These are phyloP conservation scores for Netelia inedita DNA, from an alignment of 2,888 invertebrate species.

Conservation along the genomic window DNA sequence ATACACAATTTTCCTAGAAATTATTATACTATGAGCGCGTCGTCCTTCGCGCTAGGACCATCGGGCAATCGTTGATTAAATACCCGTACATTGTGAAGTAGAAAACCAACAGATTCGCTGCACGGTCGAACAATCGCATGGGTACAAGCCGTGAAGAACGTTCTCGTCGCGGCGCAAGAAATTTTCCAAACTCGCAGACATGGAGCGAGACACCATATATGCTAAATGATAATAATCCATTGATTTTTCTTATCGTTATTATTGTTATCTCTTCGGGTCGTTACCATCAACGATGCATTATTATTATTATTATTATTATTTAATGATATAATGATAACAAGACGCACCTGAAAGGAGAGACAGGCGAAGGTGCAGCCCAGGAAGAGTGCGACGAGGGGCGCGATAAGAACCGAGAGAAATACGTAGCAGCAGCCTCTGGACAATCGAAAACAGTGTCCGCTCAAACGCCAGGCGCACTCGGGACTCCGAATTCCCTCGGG, in stretches of 20 bases:
- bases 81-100: constrained; percentile 88
- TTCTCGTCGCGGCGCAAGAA: constrained; percentile 88
- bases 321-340: constrained; percentile 6
- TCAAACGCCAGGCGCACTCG: constrained; percentile 90
- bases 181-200: constrained; percentile 89
- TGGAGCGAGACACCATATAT: constrained; percentile 91
- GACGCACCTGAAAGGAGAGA: constrained; percentile 89
- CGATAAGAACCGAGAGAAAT: constrained; percentile 88
- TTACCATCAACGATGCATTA: background rate
- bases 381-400: constrained; percentile 89
- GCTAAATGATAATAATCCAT: constrained; percentile 85
- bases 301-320: constrained; percentile 29
- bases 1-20: background rate
- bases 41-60: constrained; percentile 85
- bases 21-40: constrained; percentile 78
- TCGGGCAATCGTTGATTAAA: constrained; percentile 86
- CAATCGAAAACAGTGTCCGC: constrained; percentile 88
- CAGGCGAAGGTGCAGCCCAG: constrained; percentile 90
- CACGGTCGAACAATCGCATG: constrained; percentile 89
- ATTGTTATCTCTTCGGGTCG: no score
- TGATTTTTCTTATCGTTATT: background rate
- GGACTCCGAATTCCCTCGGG: constrained; percentile 90
- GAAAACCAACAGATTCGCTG: constrained; percentile 88
- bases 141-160: constrained; percentile 87
- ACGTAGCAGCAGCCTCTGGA: constrained; percentile 90